phyloP scores from a whole-genome alignment of 1,140 invertebrate species.

The Melipona quadrifasciata region DNA sequence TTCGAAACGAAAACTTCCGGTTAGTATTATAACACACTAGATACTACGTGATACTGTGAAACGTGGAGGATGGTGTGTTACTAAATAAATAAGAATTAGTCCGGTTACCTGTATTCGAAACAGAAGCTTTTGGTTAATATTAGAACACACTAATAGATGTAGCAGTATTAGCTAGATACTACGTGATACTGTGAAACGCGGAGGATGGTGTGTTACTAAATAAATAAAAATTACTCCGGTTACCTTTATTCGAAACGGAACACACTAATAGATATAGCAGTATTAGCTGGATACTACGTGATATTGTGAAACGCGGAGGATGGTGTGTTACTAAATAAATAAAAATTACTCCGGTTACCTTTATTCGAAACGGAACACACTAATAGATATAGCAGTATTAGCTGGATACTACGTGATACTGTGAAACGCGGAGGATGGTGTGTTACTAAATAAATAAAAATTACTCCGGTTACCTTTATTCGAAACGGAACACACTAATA shows the following conservation, averaged over 20 bases:
- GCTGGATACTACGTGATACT: not conserved
- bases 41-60: not conserved
- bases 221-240: not conserved
- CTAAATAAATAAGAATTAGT: not conserved
- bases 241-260: not conserved
- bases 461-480: not conserved
- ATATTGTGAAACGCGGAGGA: not conserved
- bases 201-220: not conserved
- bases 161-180: too few species aligned
- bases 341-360: not conserved
- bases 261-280: too few species aligned
- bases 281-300: too few species aligned
- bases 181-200: not conserved
- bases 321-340: not conserved
- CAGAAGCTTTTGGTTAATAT: constrained; percentile 1
- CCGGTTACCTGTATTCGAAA: not conserved
- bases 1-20: constrained; percentile 11
- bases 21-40: not conserved
- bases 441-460: not conserved
- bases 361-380: not conserved
- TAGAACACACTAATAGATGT: too few species aligned
- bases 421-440: not conserved
- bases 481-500: not conserved
- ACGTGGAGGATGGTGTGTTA: not conserved
- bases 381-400: too few species aligned